Base-by-base conservation (phyloP, 2,113 vertebrate genomes). In the Noctilio leporinus region DNA sequence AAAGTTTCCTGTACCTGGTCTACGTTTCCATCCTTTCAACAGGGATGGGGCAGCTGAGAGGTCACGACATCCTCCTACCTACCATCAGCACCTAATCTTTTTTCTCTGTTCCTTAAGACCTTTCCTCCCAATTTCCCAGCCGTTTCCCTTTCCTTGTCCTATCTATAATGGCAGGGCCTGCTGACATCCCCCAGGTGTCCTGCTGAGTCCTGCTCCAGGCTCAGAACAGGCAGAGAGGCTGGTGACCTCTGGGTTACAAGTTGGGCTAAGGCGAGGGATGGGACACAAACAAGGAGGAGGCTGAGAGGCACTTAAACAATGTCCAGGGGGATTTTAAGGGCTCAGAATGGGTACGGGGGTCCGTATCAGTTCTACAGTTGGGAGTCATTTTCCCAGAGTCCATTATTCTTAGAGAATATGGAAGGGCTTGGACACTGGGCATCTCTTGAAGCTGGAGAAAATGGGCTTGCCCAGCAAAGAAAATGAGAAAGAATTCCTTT, bases 251-350 rank as follows among this genome's bases (percentile, higher is more conserved):
- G 35, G 30, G 51, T 47, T 11, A 35, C 35, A 92, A 14, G 45
- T 0, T 26, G 9, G 57, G 4, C 40, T 33, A 1, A 10, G 8
- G 65, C 0, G 0, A 5, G 28, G 30, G 1, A 38, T 14, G 35
- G 7, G 9, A 7, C 4, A 17, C 43, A 53, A 33, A 28, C 4
- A 15, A 15, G 65, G 38, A 49, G 47, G n/a, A 47, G 22, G 35
- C 62, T 17, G 0, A 28, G 26, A 86, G 43, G 49, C 57, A 95
- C 76, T 28, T 84, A 17, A 59, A 38, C 17, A 1, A 40, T 5
- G 24, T 76, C 86, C 62, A 14, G 35, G 26, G 40, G 47, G 35
- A 47, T 11, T 73, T 88, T 53, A 73, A 33, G 28, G 53, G 53
- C 12, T 33, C 7, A 20, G 43, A 49, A 80, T 12, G n/a, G 47